Evolutionary conservation across 2,888 invertebrate genomes (phyloP), one percentile per base, ranked within the genome.

Genomic region (Aromia moschata): DNA sequence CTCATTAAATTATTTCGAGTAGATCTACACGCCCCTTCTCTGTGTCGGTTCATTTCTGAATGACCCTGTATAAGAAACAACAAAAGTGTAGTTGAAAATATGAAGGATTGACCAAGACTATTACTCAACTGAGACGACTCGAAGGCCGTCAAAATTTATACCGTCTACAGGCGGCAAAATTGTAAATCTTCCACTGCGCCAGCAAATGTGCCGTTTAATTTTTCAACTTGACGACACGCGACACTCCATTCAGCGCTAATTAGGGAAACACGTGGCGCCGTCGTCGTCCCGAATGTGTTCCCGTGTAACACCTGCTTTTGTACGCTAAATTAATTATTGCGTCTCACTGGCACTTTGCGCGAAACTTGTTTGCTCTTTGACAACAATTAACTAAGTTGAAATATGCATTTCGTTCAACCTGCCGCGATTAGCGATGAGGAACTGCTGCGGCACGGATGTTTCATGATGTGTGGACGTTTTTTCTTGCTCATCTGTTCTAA

Each of bases 181-280:
- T n/a, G n/a, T n/a, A n/a, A n/a, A n/a, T n/a, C n/a, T n/a, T n/a
- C n/a, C n/a, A n/a, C n/a, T n/a, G n/a, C n/a, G n/a, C n/a, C n/a
- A n/a, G n/a, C 60, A 56, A 54, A 65, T 58, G 58, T 60, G 58
- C 60, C 55, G 47, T 52, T 65, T 60, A 65, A 65, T 65, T 65
- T 65, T 65, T 65, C 60, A 65, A 11, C 60, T n/a, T n/a, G 55
- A 60, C 45, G 58, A 56, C 60, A 57, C 52, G 62, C 60, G 47
- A 47, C 62, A 59, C 64, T 60, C 55, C 62, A 62, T 63, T 62
- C 66, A 60, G 41, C 64, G 57, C 64, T 70, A 70, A 71, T 46
- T n/a, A n/a, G n/a, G n/a, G n/a, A n/a, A 25, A 70, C 70, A 70
- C 65, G 53, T 65, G 70, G 64, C 69, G 64, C 62, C 44, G 62